A percentile compares a stretch with the other conserved stretches of the same genome.
Conservation (phyloP, 1,140 invertebrate species). For the Protaetia brevitarsis region DNA sequence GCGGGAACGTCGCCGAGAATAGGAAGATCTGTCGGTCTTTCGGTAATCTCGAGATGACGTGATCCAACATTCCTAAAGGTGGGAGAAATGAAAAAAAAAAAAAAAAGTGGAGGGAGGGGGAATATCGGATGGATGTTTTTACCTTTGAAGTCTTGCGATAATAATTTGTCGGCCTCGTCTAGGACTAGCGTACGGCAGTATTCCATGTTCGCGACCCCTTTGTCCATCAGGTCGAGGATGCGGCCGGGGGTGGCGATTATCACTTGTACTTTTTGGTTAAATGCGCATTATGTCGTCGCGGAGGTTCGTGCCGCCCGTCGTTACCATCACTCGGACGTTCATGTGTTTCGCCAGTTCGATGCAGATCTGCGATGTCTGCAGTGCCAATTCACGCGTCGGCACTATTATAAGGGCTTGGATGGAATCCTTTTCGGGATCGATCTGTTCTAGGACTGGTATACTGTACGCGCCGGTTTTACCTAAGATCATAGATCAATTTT, state of each 20-base stretch:
- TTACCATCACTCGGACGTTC: constrained; percentile 96
- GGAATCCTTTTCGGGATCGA: constrained; percentile 83
- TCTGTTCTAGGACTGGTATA: constrained; percentile 95
- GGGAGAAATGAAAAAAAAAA: no score
- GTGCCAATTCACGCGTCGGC: constrained; percentile 96
- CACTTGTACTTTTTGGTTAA: constrained; percentile 98
- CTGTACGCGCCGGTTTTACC: constrained; percentile 99
- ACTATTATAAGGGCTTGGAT: constrained; percentile 99
- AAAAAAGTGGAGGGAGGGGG: no score
- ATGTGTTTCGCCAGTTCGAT: constrained; percentile 97
- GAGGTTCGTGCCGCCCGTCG: constrained; percentile 94
- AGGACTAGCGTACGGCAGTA: constrained; percentile 95
- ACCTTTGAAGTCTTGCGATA: constrained; percentile 99
- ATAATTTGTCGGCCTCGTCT: constrained; percentile 98
- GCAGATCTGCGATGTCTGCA: constrained; percentile 99
- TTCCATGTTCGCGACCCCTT: constrained; percentile 94
- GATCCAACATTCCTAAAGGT: constrained; percentile 90
- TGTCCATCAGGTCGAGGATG: constrained; percentile 99
- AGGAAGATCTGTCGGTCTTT: constrained; percentile 95
- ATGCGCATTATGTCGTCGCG: constrained; percentile 99
- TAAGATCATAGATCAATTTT: constrained; percentile 30
- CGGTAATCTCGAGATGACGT: constrained; percentile 87
- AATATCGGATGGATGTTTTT: constrained; percentile 57
- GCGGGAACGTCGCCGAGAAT: constrained; percentile 98
- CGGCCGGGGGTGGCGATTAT: constrained; percentile 99